These are phyloP conservation scores for Apaloderma vittatum DNA, from an alignment of 2,113 vertebrate genomes.

Conservation along the genomic window DNA sequence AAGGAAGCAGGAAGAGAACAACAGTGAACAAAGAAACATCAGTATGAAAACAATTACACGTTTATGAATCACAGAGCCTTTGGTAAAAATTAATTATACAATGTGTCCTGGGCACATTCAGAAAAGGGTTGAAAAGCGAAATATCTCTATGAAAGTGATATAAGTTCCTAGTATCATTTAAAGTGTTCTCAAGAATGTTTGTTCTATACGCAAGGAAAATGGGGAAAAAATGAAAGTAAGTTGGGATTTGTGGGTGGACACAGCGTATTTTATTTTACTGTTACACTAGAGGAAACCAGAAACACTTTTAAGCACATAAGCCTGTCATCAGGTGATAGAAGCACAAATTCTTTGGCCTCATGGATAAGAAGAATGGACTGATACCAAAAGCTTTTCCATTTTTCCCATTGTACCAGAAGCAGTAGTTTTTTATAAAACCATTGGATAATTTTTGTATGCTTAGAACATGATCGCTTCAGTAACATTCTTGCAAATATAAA, in stretches of 20 bases:
- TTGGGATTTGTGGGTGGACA: neutral
- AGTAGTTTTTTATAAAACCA: neutral
- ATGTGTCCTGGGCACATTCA: neutral
- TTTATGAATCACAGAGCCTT: constrained; percentile 32
- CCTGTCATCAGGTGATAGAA: neutral
- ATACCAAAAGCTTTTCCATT: neutral
- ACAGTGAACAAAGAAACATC: constrained; percentile 52
- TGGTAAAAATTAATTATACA: constrained; percentile 55
- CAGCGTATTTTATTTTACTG: neutral
- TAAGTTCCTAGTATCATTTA: neutral
- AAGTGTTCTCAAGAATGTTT: neutral
- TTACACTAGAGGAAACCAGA: neutral
- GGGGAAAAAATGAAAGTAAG: neutral
- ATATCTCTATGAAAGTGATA: neutral
- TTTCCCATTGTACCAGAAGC: neutral
- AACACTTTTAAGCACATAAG: neutral
- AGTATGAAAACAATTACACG: constrained; percentile 11
- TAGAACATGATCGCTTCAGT: neutral
- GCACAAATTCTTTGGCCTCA: neutral
- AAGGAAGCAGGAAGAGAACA: constrained; percentile 66
- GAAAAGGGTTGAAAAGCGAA: constrained; percentile 9
- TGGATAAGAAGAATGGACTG: neutral
- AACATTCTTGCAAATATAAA: neutral
- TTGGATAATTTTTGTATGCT: neutral
- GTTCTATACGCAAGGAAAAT: neutral